Conservation (phyloP, 2,113 vertebrate species). For the Cichladusa arquata region DNA sequence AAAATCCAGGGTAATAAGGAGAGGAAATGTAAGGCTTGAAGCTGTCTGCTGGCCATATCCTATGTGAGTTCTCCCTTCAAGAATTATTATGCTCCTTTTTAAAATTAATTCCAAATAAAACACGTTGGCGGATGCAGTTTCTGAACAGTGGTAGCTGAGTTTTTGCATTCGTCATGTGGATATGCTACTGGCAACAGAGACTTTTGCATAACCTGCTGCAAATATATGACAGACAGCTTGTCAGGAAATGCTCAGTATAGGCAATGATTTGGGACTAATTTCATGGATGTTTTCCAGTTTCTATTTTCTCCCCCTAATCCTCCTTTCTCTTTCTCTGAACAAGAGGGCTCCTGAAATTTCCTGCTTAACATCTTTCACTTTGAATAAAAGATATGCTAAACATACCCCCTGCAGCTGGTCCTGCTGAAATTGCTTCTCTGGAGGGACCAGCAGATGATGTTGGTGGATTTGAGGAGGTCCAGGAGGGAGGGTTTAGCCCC, state of each 20-base stretch:
- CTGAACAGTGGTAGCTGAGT: not conserved
- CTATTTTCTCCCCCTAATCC: conserved; percentile 65
- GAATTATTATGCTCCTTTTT: not conserved
- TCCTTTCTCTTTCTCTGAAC: conserved; percentile 74
- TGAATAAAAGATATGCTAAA: conserved; percentile 89
- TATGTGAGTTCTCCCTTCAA: not conserved
- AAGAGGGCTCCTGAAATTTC: conserved; percentile 88
- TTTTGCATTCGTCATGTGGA: not conserved
- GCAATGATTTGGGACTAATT: conserved; percentile 79
- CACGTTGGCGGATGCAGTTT: not conserved
- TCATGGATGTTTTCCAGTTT: conserved; percentile 83
- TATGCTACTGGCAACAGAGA: conserved; percentile 19
- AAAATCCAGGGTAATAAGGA: not conserved
- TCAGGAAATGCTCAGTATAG: conserved; percentile 74
- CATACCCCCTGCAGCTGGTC: conserved; percentile 89
- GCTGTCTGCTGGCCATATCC: not conserved
- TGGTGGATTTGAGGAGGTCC: conserved; percentile 86
- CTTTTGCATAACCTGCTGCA: conserved; percentile 57
- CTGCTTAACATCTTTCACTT: conserved; percentile 94
- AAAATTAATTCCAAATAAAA: conserved; percentile 34
- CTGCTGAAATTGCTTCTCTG: conserved; percentile 83
- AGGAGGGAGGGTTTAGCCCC: conserved; percentile 80
- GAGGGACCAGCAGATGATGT: conserved; percentile 77
- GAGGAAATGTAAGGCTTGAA: not conserved
- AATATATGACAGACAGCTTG: conserved; percentile 71